Evolutionary conservation across 2,113 vertebrate species (phyloP), one percentile per base, ranked within the genome.

Genomic region (Macroglossus sobrinus): DNA sequence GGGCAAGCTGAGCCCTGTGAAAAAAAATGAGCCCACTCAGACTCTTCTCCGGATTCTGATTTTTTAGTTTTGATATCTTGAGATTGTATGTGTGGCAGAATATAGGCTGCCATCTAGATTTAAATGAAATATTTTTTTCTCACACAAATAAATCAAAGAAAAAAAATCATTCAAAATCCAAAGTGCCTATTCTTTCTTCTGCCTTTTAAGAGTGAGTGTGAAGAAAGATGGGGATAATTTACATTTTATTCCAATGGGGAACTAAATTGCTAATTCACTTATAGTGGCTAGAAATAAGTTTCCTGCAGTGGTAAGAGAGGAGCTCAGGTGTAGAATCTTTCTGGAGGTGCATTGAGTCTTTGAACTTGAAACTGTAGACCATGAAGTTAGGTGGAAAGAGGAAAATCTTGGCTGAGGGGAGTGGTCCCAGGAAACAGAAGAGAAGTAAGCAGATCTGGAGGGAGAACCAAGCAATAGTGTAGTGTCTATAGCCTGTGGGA

Each of bases 261-360:
- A 22, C 40, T 86, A 47, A 93, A 72, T 68, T 74, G 11, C 14
- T 89, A 95, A 74, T 84, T 12, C 11, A 68, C 38, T 89, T 84
- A 50, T 69, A 53, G 22, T 75, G 86, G 79, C 28, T 72, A 64
- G 66, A 95, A 95, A 90, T 82, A 64, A 92, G 50, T 40, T 86
- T 71, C 71, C 45, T 45, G 6, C 12, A 15, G 19, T 55, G 2
- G 45, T 33, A 82, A 87, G 6, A 92, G n/a, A 30, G 61, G 50
- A 63, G 24, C 55, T 71, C 12, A 11, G 74, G 15, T 53, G 78
- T 53, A 78, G 50, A 50, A 59, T 28, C 61, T n/a, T 78, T 84
- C 38, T 28, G 24, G 14, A n/a, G 63, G 5, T 40, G 3, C 35
- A 71, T 85, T 64, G 35, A 78, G 10, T 92, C 33, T 63, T 19